Conservation (phyloP, 2,888 invertebrate genomes). For the Oeneis ivallda region DNA sequence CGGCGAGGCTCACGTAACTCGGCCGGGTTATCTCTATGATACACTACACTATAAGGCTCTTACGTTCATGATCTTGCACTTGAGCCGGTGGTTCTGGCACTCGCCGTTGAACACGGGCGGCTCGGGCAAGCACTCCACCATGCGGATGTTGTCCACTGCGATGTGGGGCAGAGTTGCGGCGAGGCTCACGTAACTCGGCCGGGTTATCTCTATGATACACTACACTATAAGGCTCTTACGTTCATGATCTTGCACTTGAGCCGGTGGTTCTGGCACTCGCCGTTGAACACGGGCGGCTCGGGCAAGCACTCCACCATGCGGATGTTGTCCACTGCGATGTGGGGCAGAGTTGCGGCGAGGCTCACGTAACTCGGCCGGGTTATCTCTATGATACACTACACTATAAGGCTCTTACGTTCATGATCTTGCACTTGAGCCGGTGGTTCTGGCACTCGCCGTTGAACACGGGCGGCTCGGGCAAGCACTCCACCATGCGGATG, state of each 20-base stretch:
- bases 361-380: constrained; percentile 59
- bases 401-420: constrained; percentile 69
- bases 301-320: constrained; percentile 89
- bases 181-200: constrained; percentile 58
- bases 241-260: constrained; percentile 84
- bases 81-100: constrained; percentile 83
- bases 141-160: constrained; percentile 90
- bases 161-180: constrained; percentile 81
- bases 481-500: constrained; percentile 89
- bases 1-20: constrained; percentile 51
- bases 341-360: constrained; percentile 68
- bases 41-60: constrained; percentile 42
- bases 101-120: constrained; percentile 80
- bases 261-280: constrained; percentile 83
- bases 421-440: constrained; percentile 84
- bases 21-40: constrained; percentile 45
- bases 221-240: constrained; percentile 54
- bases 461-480: constrained; percentile 85
- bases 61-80: constrained; percentile 84
- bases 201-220: constrained; percentile 63
- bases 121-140: constrained; percentile 90
- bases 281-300: constrained; percentile 82
- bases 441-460: constrained; percentile 82
- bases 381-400: constrained; percentile 59
- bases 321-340: constrained; percentile 91